Evolutionary conservation across 2,888 invertebrate species (phyloP), one percentile per base, ranked within the genome.

Genomic region (Latrodectus elegans): DNA sequence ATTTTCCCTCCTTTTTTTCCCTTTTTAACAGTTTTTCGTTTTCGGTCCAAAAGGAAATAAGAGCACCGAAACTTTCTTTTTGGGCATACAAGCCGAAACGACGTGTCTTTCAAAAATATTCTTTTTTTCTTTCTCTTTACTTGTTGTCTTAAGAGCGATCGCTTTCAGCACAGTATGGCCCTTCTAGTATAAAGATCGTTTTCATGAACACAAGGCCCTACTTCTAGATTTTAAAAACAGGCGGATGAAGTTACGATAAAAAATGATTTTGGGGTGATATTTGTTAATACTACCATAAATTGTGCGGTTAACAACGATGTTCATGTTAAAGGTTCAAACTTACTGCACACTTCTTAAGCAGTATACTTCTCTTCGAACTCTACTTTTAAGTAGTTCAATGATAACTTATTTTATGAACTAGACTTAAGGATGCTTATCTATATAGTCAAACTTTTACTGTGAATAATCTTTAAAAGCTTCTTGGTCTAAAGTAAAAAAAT

Each of bases 251-350:
- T 60, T 12, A n/a, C 12, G 60, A 12, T 15, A n/a, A 60, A 55
- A 60, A 60, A 60, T 15, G n/a, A 60, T 55, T 12, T 60, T 60
- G 60, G 60, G 60, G 60, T n/a, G 60, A 60, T 60, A 4, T 11
- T 10, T 8, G 60, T 52, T 17, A 64, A 1, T 68, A 22, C 68
- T 70, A 67, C 70, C 15, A 78, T 78, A 78, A 78, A 78, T 78
- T 22, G 67, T 70, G 53, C 53, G 78, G 68, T 78, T 38, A 55
- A 53, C 14, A 0, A 38, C 10, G 26, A 17, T 68, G 22, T 38
- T 38, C 4, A 38, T 4, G 0, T 38, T 38, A 38, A 38, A 38
- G 38, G 38, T 38, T 38, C 1, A 38, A 4, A 1, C 4, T 4
- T 38, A 38, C 38, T 38, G 6, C 38, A 4, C 38, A 38, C 6